A percentile compares a stretch with the other conserved stretches of the same genome.
Conservation (phyloP, 2,797 vertebrate genomes). For the Benthosema pterotum region DNA sequence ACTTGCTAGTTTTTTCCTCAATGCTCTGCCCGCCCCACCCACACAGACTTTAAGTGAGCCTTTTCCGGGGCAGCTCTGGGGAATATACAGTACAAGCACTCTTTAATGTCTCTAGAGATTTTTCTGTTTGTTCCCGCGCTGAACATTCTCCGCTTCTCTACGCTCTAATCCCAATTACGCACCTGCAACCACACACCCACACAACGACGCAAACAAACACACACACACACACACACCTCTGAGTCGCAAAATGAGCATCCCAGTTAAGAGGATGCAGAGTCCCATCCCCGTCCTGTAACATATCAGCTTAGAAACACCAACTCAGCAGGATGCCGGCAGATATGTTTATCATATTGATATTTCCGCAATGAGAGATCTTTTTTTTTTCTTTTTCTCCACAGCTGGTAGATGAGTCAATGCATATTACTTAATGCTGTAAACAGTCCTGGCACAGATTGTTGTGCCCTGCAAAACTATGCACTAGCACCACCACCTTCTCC, state of each 20-base stretch:
- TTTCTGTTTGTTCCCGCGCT: slow-evolving; percentile 38
- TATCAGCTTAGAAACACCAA: slow-evolving; percentile 72
- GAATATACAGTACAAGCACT: slow-evolving; percentile 52
- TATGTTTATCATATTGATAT: slow-evolving; percentile 86
- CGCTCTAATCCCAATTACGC: slow-evolving; percentile 26
- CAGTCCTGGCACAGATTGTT: slow-evolving; percentile 69
- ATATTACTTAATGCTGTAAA: slow-evolving; percentile 71
- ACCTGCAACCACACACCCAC: background rate
- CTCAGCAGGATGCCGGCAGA: slow-evolving; percentile 70
- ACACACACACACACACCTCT: slow-evolving; percentile 31
- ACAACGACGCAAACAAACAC: too few species aligned
- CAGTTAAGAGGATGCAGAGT: slow-evolving; percentile 52
- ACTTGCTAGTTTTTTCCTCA: slow-evolving; percentile 49
- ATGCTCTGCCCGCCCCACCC: slow-evolving; percentile 51
- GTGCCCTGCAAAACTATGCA: slow-evolving; percentile 83
- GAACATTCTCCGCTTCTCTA: slow-evolving; percentile 33
- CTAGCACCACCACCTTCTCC: slow-evolving; percentile 56
- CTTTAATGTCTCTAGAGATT: slow-evolving; percentile 57
- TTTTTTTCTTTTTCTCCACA: slow-evolving; percentile 52
- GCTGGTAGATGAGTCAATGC: slow-evolving; percentile 67
- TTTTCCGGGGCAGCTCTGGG: slow-evolving; percentile 58
- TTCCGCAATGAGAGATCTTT: slow-evolving; percentile 72
- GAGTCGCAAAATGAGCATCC: slow-evolving; percentile 53
- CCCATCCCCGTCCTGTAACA: slow-evolving; percentile 62
- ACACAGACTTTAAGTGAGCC: slow-evolving; percentile 77